phyloP scores from a whole-genome alignment of 2,888 invertebrate species.

The Calliscelio sp. region DNA sequence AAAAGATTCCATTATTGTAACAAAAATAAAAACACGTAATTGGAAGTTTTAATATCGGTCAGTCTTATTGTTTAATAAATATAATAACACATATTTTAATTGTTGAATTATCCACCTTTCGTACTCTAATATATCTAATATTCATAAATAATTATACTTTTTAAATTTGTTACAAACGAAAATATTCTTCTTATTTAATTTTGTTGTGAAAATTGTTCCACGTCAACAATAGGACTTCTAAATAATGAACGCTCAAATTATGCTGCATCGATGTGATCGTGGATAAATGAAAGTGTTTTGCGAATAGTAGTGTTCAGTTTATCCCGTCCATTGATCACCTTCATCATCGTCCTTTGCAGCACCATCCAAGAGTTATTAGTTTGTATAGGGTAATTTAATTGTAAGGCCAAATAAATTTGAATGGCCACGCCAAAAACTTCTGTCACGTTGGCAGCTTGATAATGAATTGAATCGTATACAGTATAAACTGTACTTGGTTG shows the following conservation, averaged over 20 bases:
- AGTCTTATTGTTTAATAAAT: too few species aligned
- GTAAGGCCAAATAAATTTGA: background rate
- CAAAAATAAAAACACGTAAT: background rate
- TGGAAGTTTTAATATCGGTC: too few species aligned
- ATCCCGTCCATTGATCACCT: background rate
- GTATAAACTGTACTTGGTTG: background rate
- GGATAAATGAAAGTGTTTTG: background rate
- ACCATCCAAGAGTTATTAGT: background rate
- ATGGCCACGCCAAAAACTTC: background rate
- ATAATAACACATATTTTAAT: too few species aligned
- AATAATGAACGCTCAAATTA: too few species aligned
- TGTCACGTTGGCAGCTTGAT: constrained; percentile 2
- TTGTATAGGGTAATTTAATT: constrained; percentile 1
- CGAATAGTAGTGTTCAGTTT: background rate
- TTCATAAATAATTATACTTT: too few species aligned
- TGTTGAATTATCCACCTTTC: too few species aligned
- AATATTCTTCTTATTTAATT: too few species aligned
- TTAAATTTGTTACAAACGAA: too few species aligned
- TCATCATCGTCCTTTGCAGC: background rate
- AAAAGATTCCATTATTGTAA: background rate
- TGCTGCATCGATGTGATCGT: background rate
- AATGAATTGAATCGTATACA: background rate
- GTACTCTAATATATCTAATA: too few species aligned
- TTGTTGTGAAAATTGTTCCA: too few species aligned
- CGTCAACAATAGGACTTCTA: too few species aligned